Evolutionary conservation across 1,140 invertebrate species (phyloP).

Genomic region (Alviniconcha marisindica): DNA sequence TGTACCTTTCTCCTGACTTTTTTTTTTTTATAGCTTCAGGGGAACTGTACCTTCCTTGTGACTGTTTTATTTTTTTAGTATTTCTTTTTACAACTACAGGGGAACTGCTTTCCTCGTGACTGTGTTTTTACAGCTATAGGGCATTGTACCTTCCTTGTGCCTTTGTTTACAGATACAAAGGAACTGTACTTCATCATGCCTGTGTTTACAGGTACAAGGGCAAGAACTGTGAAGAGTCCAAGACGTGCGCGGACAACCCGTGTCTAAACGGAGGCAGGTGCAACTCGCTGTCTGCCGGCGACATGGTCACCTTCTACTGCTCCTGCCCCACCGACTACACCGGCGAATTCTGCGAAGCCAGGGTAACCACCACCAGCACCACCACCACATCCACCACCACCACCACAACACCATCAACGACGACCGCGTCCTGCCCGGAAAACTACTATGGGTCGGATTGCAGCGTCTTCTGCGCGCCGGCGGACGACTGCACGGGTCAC

Average conservation of each 20-base stretch:
- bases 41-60: no score
- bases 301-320: slow-evolving; percentile 38
- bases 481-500: slow-evolving; percentile 81
- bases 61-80: no score
- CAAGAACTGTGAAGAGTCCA: slow-evolving; percentile 63
- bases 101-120: no score
- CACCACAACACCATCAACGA: not conserved
- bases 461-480: slow-evolving; percentile 36
- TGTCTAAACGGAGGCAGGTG: slow-evolving; percentile 89
- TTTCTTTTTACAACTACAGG: no score
- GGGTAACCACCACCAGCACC: slow-evolving; percentile 32
- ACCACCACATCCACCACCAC: not conserved
- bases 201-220: slow-evolving; percentile 43
- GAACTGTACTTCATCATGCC: no score
- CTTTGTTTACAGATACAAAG: no score
- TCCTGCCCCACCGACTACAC: slow-evolving; percentile 33
- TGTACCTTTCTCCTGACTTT: no score
- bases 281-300: slow-evolving; percentile 61
- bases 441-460: slow-evolving; percentile 46
- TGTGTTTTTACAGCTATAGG: no score
- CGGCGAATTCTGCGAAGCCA: slow-evolving; percentile 43
- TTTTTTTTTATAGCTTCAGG: no score
- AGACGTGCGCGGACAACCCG: slow-evolving; percentile 87
- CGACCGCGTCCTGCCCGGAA: slow-evolving; percentile 13
- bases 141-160: no score